Evolutionary conservation across 2,888 invertebrate species (phyloP).

Genomic region (Lymantria monacha): DNA sequence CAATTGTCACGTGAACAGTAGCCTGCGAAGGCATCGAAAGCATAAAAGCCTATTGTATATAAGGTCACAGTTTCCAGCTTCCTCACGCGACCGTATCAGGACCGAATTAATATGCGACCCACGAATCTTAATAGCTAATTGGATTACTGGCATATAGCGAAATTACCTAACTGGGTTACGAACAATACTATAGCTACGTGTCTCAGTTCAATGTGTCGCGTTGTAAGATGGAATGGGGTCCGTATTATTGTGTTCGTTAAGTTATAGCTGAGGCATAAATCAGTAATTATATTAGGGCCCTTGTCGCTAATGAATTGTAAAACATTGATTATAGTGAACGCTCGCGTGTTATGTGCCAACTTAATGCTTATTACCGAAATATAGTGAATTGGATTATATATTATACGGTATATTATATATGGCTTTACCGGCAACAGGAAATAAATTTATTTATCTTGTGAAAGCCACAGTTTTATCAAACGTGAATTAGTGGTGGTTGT

Average conservation of each 20-base stretch:
- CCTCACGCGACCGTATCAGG: slow-evolving; percentile 62
- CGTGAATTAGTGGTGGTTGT: no score
- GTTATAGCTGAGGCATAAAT: slow-evolving; percentile 62
- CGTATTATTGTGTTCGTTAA: slow-evolving; percentile 60
- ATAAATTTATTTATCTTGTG: background rate
- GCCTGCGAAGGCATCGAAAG: slow-evolving; percentile 17
- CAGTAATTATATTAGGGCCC: slow-evolving; percentile 64
- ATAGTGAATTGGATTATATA: slow-evolving; percentile 3
- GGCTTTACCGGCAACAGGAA: no score
- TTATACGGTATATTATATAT: background rate
- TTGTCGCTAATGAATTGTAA: slow-evolving; percentile 50
- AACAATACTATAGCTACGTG: slow-evolving; percentile 69
- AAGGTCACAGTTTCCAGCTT: slow-evolving; percentile 58
- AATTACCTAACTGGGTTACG: slow-evolving; percentile 78
- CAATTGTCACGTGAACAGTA: slow-evolving; percentile 36
- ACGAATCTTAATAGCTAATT: slow-evolving; percentile 82
- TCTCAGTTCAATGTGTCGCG: slow-evolving; percentile 40
- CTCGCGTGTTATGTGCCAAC: slow-evolving; percentile 34
- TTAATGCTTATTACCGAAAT: slow-evolving; percentile 19
- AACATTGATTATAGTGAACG: slow-evolving; percentile 37
- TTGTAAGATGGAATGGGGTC: slow-evolving; percentile 29
- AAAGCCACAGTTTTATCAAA: background rate
- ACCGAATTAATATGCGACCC: slow-evolving; percentile 77
- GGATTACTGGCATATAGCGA: slow-evolving; percentile 80
- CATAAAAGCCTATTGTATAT: slow-evolving; percentile 44